Conservation (phyloP, 2,888 invertebrate species). For the Artemia sinica region DNA sequence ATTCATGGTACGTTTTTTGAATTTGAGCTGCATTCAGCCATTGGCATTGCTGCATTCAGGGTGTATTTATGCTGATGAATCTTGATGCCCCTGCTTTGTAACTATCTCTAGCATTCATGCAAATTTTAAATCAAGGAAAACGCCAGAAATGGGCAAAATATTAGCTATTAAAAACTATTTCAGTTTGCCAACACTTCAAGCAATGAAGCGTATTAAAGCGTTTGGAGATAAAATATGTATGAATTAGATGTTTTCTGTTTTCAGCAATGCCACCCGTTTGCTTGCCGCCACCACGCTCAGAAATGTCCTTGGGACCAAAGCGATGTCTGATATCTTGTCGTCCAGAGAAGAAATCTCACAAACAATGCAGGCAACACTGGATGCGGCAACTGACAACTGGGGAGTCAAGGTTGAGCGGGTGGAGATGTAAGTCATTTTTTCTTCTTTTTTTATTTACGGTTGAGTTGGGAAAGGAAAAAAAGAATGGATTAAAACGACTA, state of each 20-base stretch:
- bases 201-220: no score
- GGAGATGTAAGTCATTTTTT: constrained; percentile 32
- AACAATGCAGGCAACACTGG: constrained; percentile 33
- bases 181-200: no score
- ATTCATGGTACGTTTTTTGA: no score
- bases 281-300: constrained; percentile 28
- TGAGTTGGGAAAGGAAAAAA: not conserved
- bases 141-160: no score
- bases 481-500: not conserved
- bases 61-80: no score
- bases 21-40: no score
- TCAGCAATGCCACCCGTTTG: constrained; percentile 27
- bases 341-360: constrained; percentile 38
- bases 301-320: constrained; percentile 39
- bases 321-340: constrained; percentile 38
- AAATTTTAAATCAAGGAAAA: no score
- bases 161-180: no score
- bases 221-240: no score
- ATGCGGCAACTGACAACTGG: constrained; percentile 33
- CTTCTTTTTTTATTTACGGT: not conserved
- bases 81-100: no score
- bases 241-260: not conserved
- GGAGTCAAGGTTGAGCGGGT: constrained; percentile 36
- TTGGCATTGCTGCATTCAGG: no score
- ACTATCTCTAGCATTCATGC: no score